Evolutionary conservation across 2,797 vertebrate species (phyloP).

Genomic region (Hyperoplus lanceolatus): DNA sequence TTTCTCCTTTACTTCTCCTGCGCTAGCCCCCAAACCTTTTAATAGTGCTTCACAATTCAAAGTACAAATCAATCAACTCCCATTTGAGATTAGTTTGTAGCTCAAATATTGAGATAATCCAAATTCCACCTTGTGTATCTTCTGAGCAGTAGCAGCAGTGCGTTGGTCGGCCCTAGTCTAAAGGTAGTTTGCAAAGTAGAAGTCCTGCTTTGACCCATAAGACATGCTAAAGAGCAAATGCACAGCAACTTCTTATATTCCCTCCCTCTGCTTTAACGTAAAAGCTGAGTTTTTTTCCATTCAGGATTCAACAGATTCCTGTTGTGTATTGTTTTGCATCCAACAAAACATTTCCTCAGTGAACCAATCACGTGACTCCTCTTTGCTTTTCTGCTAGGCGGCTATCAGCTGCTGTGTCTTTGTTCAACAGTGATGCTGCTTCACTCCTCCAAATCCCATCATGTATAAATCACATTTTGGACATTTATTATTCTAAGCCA

Average conservation of each 20-base stretch:
- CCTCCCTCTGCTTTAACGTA: too few species aligned
- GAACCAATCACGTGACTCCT: not conserved
- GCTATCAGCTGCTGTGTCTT: not conserved
- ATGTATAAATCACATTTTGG: too few species aligned
- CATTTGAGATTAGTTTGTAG: conserved; percentile 1
- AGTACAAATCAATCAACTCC: not conserved
- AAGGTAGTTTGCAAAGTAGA: not conserved
- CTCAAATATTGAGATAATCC: conserved; percentile 17
- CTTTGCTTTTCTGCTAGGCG: not conserved
- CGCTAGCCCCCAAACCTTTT: not conserved
- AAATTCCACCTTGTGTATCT: conserved; percentile 8
- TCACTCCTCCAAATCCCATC: conserved; percentile 2
- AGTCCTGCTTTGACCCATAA: conserved; percentile 18
- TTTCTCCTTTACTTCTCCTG: conserved; percentile 20
- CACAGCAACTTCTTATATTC: not conserved
- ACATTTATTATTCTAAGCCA: not conserved
- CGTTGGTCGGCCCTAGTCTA: not conserved
- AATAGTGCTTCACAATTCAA: not conserved
- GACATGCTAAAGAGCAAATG: conserved; percentile 14
- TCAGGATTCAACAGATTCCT: not conserved
- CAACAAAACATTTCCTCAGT: not conserved
- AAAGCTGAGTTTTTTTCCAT: too few species aligned
- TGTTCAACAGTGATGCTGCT: not conserved
- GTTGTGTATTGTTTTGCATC: conserved; percentile 10
- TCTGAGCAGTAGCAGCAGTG: conserved; percentile 21